Evolutionary conservation across 2,113 vertebrate species (phyloP).

Genomic region (Saccopteryx leptura): DNA sequence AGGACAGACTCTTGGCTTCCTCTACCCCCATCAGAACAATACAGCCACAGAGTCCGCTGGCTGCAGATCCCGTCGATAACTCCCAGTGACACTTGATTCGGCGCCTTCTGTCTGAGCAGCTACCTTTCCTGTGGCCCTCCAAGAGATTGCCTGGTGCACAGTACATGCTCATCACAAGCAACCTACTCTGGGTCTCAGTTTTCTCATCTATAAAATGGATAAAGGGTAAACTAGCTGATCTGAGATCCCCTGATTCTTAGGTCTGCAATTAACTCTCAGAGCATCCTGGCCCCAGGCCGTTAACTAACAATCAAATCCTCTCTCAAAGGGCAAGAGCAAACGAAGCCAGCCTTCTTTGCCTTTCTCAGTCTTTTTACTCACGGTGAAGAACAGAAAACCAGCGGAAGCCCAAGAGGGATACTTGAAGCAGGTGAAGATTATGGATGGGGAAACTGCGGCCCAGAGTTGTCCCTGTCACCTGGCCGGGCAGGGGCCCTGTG

Average conservation of each 20-base stretch:
- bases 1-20: slow-evolving; percentile 61
- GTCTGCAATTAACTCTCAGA: neutral
- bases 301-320: neutral
- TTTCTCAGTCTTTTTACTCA: neutral
- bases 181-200: neutral
- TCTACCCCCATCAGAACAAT: slow-evolving; percentile 62
- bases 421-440: neutral
- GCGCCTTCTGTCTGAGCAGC: slow-evolving; percentile 72
- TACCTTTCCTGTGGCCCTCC: neutral
- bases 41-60: slow-evolving; percentile 57
- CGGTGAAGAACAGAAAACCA: neutral
- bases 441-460: slow-evolving; percentile 40
- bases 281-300: neutral
- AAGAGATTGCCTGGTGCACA: neutral
- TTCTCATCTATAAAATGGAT: slow-evolving; percentile 60
- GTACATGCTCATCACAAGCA: neutral
- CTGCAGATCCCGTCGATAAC: slow-evolving; percentile 62
- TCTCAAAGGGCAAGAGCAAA: neutral
- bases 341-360: neutral
- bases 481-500: neutral
- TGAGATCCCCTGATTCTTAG: neutral
- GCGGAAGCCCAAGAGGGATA: neutral
- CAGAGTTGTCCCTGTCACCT: neutral
- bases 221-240: neutral
- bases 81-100: slow-evolving; percentile 51